These are phyloP conservation scores for Silurus aristotelis DNA, from an alignment of 2,797 vertebrate species.

Conservation along the genomic window DNA sequence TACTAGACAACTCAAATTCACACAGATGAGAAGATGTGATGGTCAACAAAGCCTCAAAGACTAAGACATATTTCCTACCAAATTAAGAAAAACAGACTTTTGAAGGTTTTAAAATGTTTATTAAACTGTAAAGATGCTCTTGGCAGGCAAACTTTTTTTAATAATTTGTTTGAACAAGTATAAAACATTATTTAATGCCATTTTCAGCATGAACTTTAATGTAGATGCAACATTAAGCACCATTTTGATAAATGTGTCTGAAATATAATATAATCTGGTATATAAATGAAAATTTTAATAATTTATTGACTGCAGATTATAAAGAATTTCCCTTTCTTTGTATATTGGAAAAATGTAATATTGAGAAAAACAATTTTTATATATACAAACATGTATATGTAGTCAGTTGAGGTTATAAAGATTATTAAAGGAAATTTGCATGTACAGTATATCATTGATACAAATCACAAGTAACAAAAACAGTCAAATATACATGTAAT, in stretches of 20 bases:
- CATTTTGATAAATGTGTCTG: neutral
- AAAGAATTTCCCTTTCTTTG: neutral
- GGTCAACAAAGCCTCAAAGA: neutral
- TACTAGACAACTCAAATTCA: slow-evolving; percentile 23
- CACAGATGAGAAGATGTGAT: neutral
- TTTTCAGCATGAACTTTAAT: neutral
- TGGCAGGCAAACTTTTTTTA: neutral
- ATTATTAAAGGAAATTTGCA: neutral
- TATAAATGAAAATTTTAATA: neutral
- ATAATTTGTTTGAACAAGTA: neutral
- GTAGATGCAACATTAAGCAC: neutral
- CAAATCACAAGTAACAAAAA: neutral
- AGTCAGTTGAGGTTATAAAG: neutral
- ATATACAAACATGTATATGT: neutral
- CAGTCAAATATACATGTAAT: neutral
- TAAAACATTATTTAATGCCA: neutral
- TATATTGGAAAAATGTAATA: neutral
- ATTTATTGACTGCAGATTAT: neutral
- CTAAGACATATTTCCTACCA: neutral
- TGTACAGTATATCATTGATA: neutral
- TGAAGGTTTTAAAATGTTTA: neutral
- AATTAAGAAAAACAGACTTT: neutral
- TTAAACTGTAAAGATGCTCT: neutral
- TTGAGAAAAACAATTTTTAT: neutral
- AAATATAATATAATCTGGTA: neutral